Evolutionary conservation across 2,888 invertebrate genomes (phyloP), one percentile per base, ranked within the genome.

Genomic region (Linnaemya tessellans): DNA sequence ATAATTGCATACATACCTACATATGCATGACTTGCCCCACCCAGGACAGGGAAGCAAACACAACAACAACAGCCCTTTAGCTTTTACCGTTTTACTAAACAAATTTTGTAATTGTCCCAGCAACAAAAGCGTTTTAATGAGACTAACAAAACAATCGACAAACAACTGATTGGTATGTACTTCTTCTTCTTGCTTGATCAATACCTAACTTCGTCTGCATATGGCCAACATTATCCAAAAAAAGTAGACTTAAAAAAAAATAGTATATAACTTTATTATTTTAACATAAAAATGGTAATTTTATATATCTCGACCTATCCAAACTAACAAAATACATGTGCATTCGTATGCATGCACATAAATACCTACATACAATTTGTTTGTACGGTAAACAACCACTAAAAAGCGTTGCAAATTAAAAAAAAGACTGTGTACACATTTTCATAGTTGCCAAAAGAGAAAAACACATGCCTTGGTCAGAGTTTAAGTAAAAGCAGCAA

Each of bases 201-300:
- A 74, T 25, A 68, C 74, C 58, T 22, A 20, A n/a, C n/a, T n/a
- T n/a, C n/a, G n/a, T n/a, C 11, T 38, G 54, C 20, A 46, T 18
- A 20, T 30, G 20, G 35, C 7, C 43, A 71, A 46, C 56, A 41
- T 43, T 54, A 30, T 38, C 60, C 18, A 30, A 30, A 73, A 46
- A 25, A 41, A 20, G 35, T 46, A 18, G 9, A 5, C 15, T 20
- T 22, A 15, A 30, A 20, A 56, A 43, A 80, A 74, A 41, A 54
- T 11, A 15, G 46, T 77, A 70, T 71, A 58, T 7, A 77, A 73
- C 71, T 67, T 71, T 20, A 77, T 67, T 68, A 67, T 77, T 71
- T 77, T 25, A 56, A 56, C 20, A 75, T 75, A 30, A 70, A 67
- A 75, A 77, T 84, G 83, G 68, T 70, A 74, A 83, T 73, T 82